phyloP scores from a whole-genome alignment of 1,140 invertebrate genomes.

The Drosophila sechellia region DNA sequence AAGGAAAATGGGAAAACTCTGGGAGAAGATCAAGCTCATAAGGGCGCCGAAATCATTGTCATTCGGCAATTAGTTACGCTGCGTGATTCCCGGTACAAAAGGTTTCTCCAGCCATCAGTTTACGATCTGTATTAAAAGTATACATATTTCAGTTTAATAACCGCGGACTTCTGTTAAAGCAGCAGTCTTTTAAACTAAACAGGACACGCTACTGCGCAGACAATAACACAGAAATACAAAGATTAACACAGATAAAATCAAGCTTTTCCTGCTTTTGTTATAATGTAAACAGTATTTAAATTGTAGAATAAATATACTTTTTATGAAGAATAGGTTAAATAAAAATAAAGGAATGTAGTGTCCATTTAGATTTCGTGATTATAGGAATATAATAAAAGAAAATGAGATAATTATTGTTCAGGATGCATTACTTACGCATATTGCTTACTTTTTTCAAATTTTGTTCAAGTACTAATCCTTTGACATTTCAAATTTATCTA shows the following conservation, averaged over 20 bases:
- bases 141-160: conserved; percentile 20
- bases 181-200: conserved; percentile 28
- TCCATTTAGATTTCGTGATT: too few relatives aligned
- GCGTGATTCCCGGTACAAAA: conserved; percentile 56
- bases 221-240: conserved; percentile 47
- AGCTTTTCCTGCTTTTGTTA: conserved; percentile 36
- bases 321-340: too few relatives aligned
- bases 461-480: too few relatives aligned
- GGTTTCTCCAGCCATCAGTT: conserved; percentile 9
- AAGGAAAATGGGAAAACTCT: conserved; percentile 54
- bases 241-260: conserved; percentile 11
- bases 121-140: conserved; percentile 18
- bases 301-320: too few relatives aligned
- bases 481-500: neutral
- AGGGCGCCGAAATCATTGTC: conserved; percentile 28
- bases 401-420: too few relatives aligned
- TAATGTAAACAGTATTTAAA: neutral
- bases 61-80: conserved; percentile 71
- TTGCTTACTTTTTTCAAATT: too few relatives aligned
- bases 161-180: conserved; percentile 31
- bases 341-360: neutral
- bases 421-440: too few relatives aligned
- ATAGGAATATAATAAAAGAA: too few relatives aligned
- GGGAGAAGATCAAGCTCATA: conserved; percentile 31
- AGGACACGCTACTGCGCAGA: conserved; percentile 49